Evolutionary conservation across 1,140 invertebrate species (phyloP), one percentile per base, ranked within the genome.

Genomic region (Orchesella cincta): DNA sequence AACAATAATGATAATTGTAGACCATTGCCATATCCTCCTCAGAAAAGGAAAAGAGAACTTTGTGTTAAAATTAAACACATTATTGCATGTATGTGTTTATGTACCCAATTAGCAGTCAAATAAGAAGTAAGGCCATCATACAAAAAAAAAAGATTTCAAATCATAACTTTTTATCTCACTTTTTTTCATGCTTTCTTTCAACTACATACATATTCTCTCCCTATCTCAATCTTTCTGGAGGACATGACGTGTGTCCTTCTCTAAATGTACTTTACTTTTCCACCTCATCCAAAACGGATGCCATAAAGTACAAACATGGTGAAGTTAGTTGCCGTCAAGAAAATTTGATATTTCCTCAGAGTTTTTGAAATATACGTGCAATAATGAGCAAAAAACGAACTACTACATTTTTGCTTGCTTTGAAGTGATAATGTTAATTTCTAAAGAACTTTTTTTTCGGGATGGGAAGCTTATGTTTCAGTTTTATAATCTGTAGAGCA

Each of bases 171-270:
- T 57, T 57, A 23, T 23, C 23, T 57, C n/a, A 23, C 3, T 18
- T n/a, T 18, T 12, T 57, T 23, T 57, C 12, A 57, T 26, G 23
- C 23, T 18, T 57, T 57, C 54, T 57, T 57, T n/a, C 33, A n/a
- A n/a, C n/a, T n/a, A n/a, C n/a, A n/a, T n/a, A n/a, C n/a, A n/a
- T n/a, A n/a, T n/a, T n/a, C n/a, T n/a, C n/a, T n/a, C n/a, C n/a
- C n/a, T n/a, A n/a, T n/a, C n/a, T n/a, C n/a, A n/a, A n/a, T n/a
- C n/a, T 29, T n/a, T 67, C 62, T 67, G 62, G n/a, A 67, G 62
- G 62, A 67, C 62, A 67, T 67, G 62, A 67, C 62, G 62, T 67
- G 62, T 67, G 62, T 67, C 62, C 62, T 33, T 67, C 62, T 67
- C 26, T 67, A 31, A 29, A 67, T 31, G 33, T 67, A 31, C 62